A percentile compares a stretch with the other conserved stretches of the same genome.
Evolutionary conservation across 2,797 vertebrate species (phyloP).

Genomic region (Pseudochirops corinnae): DNA sequence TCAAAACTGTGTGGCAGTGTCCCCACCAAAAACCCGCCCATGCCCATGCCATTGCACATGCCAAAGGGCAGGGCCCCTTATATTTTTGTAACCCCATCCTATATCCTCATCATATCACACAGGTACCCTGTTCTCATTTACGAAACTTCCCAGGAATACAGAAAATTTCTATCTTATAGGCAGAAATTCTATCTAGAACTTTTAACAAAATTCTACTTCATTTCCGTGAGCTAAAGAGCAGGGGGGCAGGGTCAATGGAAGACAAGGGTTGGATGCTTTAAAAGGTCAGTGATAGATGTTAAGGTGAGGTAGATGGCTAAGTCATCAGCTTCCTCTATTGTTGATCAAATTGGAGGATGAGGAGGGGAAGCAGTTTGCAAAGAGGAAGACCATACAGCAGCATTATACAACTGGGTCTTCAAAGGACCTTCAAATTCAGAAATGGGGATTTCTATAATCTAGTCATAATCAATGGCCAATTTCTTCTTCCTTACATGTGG

Average conservation of each 20-base stretch:
- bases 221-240: neutral
- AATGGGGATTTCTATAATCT: neutral
- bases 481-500: conserved; percentile 14
- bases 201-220: conserved; percentile 12
- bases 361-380: neutral
- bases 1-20: conserved; percentile 75
- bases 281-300: neutral
- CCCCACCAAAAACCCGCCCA: conserved; percentile 71
- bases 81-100: neutral
- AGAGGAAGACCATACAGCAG: neutral
- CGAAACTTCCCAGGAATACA: neutral
- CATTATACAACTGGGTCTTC: neutral
- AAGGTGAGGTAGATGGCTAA: neutral
- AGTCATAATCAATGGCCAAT: conserved; percentile 8
- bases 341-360: neutral
- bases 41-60: conserved; percentile 48
- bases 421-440: conserved; percentile 38
- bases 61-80: conserved; percentile 6
- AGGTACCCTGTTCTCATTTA: neutral
- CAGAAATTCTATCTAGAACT: conserved; percentile 14
- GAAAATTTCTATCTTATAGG: conserved; percentile 26
- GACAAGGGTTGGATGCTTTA: neutral
- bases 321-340: conserved; percentile 16
- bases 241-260: neutral
- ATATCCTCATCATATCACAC: neutral